These are phyloP conservation scores for Melikaiella ostensackeni DNA, from an alignment of 2,888 invertebrate species.

Conservation along the genomic window DNA sequence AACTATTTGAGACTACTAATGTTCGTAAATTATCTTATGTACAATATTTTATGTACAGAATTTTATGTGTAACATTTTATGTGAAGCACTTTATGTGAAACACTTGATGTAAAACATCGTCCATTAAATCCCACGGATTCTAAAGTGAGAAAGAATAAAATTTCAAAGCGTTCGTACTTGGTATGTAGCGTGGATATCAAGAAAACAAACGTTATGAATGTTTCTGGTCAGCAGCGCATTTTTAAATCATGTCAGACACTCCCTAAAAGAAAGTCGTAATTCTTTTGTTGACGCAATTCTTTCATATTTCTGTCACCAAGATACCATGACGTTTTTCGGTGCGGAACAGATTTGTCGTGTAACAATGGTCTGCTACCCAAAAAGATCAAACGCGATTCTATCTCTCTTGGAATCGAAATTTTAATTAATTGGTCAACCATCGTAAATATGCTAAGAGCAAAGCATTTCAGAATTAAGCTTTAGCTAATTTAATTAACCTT, in stretches of 20 bases:
- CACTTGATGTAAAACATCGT: neutral
- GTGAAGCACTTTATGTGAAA: neutral
- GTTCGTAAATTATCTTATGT: neutral
- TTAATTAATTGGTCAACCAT: conserved; percentile 4
- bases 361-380: neutral
- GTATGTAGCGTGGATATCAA: neutral
- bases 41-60: neutral
- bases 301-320: neutral
- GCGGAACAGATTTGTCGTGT: conserved; percentile 8
- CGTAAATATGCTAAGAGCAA: conserved; percentile 2
- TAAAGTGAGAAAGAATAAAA: neutral
- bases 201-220: neutral
- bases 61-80: neutral
- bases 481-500: conserved; percentile 26
- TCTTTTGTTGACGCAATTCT: neutral
- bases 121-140: neutral
- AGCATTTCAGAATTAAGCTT: neutral
- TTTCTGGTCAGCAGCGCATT: neutral
- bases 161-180: neutral
- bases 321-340: neutral
- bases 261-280: neutral
- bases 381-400: neutral
- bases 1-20: neutral
- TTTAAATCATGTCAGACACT: neutral
- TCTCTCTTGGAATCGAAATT: neutral